A percentile compares a stretch with the other conserved stretches of the same genome.
Conservation (phyloP, 2,113 vertebrate species). For the Odontophorus gujanensis region DNA sequence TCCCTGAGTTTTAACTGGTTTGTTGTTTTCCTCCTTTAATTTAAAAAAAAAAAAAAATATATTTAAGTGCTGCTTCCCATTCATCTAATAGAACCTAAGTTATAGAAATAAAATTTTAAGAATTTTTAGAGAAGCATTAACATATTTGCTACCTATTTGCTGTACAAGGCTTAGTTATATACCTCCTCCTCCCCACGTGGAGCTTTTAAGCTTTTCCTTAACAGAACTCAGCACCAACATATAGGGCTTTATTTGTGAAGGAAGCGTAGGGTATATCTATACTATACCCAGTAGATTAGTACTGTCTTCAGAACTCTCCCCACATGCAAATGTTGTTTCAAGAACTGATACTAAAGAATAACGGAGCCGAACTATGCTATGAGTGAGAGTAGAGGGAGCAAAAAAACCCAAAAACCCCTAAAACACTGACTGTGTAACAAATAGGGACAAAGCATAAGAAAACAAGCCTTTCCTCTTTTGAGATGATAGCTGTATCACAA, state of each 20-base stretch:
- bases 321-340: not conserved
- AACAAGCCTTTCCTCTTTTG: not conserved
- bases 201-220: not conserved
- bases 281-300: not conserved
- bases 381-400: not conserved
- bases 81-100: not conserved
- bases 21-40: constrained; percentile 90
- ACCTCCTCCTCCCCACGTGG: not conserved
- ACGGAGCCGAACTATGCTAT: not conserved
- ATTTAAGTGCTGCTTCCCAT: not conserved
- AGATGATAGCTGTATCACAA: not conserved
- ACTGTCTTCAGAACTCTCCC: not conserved
- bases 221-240: not conserved
- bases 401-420: too few relatives aligned
- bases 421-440: not conserved
- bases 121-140: not conserved
- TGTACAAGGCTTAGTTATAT: not conserved
- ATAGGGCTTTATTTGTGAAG: not conserved
- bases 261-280: not conserved
- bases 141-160: not conserved
- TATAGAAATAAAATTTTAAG: not conserved
- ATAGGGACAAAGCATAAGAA: not conserved
- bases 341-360: not conserved
- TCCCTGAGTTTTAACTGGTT: constrained; percentile 94
- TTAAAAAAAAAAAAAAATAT: constrained; percentile 24